phyloP scores from a whole-genome alignment of 2,888 invertebrate species.

The Orthosia gothica region DNA sequence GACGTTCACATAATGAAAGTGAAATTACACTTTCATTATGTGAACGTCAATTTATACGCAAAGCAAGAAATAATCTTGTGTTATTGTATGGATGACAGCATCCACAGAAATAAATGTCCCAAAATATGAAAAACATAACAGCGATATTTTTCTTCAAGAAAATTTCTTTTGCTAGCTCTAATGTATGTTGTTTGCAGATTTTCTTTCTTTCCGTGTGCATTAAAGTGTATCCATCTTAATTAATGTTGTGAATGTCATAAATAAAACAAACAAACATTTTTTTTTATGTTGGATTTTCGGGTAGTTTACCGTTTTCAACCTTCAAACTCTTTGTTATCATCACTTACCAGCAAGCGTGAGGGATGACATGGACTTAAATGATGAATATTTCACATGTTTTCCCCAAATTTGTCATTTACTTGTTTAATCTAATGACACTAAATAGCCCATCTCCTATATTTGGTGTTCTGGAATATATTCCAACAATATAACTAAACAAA shows the following conservation, averaged over 20 bases:
- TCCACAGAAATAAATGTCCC: constrained; percentile 56
- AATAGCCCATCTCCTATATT: no score
- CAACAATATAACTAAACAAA: no score
- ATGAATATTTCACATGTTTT: no score
- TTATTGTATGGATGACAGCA: constrained; percentile 35
- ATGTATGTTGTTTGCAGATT: constrained; percentile 6
- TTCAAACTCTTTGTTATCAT: no score
- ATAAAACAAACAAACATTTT: no score
- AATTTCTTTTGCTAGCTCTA: constrained; percentile 3
- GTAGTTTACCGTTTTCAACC: not conserved
- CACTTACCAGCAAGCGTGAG: not conserved
- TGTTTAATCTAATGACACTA: no score
- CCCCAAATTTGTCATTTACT: no score
- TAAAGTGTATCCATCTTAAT: not conserved
- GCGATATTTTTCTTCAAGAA: not conserved
- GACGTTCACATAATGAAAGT: no score
- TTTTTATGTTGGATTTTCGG: not conserved
- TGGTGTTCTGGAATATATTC: no score
- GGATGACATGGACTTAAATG: not conserved
- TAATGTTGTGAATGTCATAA: not conserved
- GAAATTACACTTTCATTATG: constrained; percentile 29
- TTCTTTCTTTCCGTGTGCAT: not conserved
- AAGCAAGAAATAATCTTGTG: constrained; percentile 38
- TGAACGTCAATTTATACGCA: constrained; percentile 11
- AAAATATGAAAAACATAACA: constrained; percentile 38